phyloP scores from a whole-genome alignment of 2,888 invertebrate genomes.

The Oscheius sp. region DNA sequence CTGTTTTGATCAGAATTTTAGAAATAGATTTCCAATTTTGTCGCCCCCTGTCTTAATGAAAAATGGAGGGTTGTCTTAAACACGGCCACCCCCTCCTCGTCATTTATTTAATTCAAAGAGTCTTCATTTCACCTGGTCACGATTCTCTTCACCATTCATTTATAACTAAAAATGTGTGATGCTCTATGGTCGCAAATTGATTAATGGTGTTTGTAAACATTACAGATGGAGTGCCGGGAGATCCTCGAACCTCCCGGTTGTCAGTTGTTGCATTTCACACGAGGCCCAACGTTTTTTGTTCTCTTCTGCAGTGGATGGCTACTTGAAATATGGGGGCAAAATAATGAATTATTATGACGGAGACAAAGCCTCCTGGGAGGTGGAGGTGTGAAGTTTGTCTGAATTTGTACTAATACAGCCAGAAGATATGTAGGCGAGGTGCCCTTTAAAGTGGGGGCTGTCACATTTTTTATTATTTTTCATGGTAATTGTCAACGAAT shows the following conservation, averaged over 20 bases:
- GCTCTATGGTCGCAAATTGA: not conserved
- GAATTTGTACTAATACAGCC: too few species aligned
- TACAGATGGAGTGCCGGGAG: not conserved
- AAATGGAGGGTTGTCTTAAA: not conserved
- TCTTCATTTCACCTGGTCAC: slow-evolving; percentile 13
- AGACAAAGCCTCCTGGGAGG: too few species aligned
- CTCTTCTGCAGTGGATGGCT: not conserved
- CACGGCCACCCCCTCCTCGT: slow-evolving; percentile 24
- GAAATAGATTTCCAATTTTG: slow-evolving; percentile 4
- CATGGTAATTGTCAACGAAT: too few species aligned
- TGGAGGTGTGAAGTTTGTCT: too few species aligned
- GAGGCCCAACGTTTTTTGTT: not conserved
- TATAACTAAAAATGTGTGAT: not conserved
- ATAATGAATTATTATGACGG: not conserved
- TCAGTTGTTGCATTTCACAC: slow-evolving; percentile 1
- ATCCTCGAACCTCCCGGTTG: not conserved
- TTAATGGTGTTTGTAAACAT: slow-evolving; percentile 31
- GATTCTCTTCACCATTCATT: not conserved
- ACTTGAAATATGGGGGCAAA: slow-evolving; percentile 9
- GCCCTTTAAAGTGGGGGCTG: too few species aligned
- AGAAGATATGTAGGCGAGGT: too few species aligned
- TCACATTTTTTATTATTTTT: too few species aligned
- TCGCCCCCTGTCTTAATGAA: slow-evolving; percentile 1
- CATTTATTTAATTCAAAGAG: slow-evolving; percentile 1
- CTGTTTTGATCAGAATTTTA: not conserved